These are phyloP conservation scores for Epistrophella euchroma DNA, from an alignment of 2,888 invertebrate species.

Conservation along the genomic window DNA sequence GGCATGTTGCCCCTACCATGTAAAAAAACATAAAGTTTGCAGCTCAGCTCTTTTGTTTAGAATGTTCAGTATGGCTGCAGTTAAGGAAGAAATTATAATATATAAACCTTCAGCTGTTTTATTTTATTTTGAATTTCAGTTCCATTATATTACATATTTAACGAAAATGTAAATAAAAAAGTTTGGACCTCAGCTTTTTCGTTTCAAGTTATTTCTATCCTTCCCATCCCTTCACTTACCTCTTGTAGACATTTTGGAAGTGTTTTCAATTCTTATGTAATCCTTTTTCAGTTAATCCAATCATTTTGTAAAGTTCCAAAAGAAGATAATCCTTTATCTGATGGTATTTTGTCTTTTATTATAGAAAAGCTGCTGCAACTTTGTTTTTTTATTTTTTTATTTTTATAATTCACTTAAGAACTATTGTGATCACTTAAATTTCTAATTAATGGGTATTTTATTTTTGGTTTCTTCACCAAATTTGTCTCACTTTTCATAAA, in stretches of 20 bases:
- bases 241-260: slow-evolving; percentile 33
- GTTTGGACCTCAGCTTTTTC: slow-evolving; percentile 66
- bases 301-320: slow-evolving; percentile 44
- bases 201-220: slow-evolving; percentile 4
- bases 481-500: slow-evolving; percentile 56
- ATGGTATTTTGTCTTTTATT: slow-evolving; percentile 18
- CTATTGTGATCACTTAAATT: slow-evolving; percentile 24
- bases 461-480: slow-evolving; percentile 16
- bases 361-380: slow-evolving; percentile 26
- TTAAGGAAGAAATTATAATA: background rate
- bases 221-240: slow-evolving; percentile 51
- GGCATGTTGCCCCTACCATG: too few relatives aligned
- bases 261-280: slow-evolving; percentile 39
- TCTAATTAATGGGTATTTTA: slow-evolving; percentile 50
- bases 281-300: slow-evolving; percentile 71
- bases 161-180: background rate
- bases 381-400: slow-evolving; percentile 32
- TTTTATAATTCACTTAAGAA: slow-evolving; percentile 15
- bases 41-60: slow-evolving; percentile 59
- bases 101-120: background rate
- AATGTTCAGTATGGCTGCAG: background rate
- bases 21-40: slow-evolving; percentile 33
- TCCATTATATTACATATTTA: too few relatives aligned
- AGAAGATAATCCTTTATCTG: slow-evolving; percentile 42
- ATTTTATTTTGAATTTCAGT: too few relatives aligned